Evolutionary conservation across 1,140 invertebrate species (phyloP).

Genomic region (Arctopsyche grandis): DNA sequence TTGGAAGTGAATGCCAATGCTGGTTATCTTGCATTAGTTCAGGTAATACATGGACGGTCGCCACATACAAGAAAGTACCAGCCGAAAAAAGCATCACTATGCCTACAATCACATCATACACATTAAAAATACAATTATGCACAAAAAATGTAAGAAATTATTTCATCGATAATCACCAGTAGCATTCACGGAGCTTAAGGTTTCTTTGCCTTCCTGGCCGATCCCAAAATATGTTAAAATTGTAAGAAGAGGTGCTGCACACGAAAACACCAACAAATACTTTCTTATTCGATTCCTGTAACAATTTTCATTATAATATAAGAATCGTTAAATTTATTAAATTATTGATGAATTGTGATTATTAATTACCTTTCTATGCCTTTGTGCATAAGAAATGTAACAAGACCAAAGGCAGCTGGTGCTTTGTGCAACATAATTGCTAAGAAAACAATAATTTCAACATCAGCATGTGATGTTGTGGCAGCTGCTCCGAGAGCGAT

Average conservation of each 20-base stretch:
- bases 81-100: slow-evolving; percentile 98
- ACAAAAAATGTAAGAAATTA: background rate
- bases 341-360: background rate
- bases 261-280: slow-evolving; percentile 94
- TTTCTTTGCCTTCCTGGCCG: slow-evolving; percentile 82
- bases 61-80: slow-evolving; percentile 98
- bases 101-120: slow-evolving; percentile 67
- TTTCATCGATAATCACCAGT: slow-evolving; percentile 68
- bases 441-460: slow-evolving; percentile 97
- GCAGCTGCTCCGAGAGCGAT: slow-evolving; percentile 96
- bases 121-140: background rate
- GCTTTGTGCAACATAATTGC: slow-evolving; percentile 99
- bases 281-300: slow-evolving; percentile 81
- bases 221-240: slow-evolving; percentile 94
- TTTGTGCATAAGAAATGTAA: slow-evolving; percentile 96
- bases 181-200: slow-evolving; percentile 85
- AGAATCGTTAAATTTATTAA: slow-evolving; percentile 22
- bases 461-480: slow-evolving; percentile 92
- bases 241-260: slow-evolving; percentile 90
- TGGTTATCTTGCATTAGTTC: slow-evolving; percentile 78
- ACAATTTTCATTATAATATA: slow-evolving; percentile 36
- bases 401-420: slow-evolving; percentile 97
- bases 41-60: slow-evolving; percentile 97
- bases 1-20: slow-evolving; percentile 59
- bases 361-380: slow-evolving; percentile 79